phyloP scores from a whole-genome alignment of 2,888 invertebrate genomes.

The Rhorus exstirpatorius region DNA sequence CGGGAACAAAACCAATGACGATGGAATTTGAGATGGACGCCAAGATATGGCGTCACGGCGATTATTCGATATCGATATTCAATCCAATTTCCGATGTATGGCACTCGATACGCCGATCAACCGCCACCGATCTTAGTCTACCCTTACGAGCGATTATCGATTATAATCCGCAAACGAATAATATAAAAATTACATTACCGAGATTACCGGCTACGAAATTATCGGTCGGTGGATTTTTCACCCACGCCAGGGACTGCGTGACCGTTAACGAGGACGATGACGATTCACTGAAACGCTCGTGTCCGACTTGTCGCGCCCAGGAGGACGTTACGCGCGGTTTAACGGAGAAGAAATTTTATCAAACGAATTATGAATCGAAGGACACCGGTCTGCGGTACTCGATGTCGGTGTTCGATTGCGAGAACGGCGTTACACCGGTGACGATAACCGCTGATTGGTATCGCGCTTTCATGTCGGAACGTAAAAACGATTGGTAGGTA shows the following conservation, averaged over 20 bases:
- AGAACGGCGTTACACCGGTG: conserved; percentile 72
- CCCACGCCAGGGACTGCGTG: conserved; percentile 81
- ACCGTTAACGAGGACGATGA: conserved; percentile 80
- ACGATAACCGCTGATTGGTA: conserved; percentile 65
- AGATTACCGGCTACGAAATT: conserved; percentile 75
- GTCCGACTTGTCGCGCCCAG: conserved; percentile 79
- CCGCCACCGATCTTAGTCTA: conserved; percentile 78
- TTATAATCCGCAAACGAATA: conserved; percentile 78
- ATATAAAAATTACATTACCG: conserved; percentile 80
- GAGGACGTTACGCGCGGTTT: conserved; percentile 81
- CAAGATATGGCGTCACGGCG: conserved; percentile 81
- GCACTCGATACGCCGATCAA: conserved; percentile 84
- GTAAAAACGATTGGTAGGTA: conserved; percentile 74
- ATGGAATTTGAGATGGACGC: conserved; percentile 78
- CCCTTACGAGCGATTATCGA: conserved; percentile 79
- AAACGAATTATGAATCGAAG: conserved; percentile 73
- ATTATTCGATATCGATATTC: conserved; percentile 83
- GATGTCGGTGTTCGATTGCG: conserved; percentile 78
- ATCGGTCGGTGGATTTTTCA: conserved; percentile 79
- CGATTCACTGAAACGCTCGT: conserved; percentile 78
- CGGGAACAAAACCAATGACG: conserved; percentile 62
- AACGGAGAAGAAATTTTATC: conserved; percentile 66
- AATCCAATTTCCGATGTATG: conserved; percentile 85
- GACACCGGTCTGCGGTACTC: conserved; percentile 77
- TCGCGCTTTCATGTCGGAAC: conserved; percentile 53